Evolutionary conservation across 1,140 invertebrate species (phyloP), one percentile per base, ranked within the genome.

Genomic region (Pissodes strobi): DNA sequence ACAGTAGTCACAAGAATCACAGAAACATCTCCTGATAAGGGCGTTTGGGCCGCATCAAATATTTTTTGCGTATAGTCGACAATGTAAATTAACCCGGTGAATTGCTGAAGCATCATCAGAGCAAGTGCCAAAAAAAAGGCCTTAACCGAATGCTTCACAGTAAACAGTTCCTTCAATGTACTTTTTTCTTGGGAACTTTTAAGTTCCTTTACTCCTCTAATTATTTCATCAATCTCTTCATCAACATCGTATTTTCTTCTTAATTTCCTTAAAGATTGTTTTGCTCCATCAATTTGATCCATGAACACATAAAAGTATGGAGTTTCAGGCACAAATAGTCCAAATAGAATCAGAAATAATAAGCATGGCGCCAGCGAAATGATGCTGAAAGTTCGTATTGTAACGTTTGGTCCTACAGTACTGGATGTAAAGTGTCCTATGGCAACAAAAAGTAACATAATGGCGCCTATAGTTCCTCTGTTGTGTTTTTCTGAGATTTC

Each of bases 1-100:
- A 92, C 87, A n/a, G 81, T 70, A 8, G 90, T 92, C 56, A 95
- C 83, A 21, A 94, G 86, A 52, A 94, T 92, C 0, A 91, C 86
- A 0, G 86, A 84, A n/a, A 86, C 72, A 6, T 82, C 78, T 0
- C 85, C 75, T 13, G 85, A 75, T 0, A 91, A 57, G 0, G 70
- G 39, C 0, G 82, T 84, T 0, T 85, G 83, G 4, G 89, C 82
- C 1, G 81, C 80, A 0, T 78, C 70, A 70, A 90, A 93, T 71
- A 90, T 93, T 0, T 79, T 81, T 27, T 87, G 84, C 67, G 89
- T 86, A 75, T 91, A 93, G 75, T 92, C 90, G n/a, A 92, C 82
- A 1, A 94, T 87, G 1, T 88, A 88, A 74, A 92, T 92, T 69
- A 90, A 90, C 12, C 91, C 92, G 1, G 86, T 87, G 9, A 92